Base-by-base conservation (phyloP, 2,888 invertebrate genomes). In the Ochropleura leucogaster region DNA sequence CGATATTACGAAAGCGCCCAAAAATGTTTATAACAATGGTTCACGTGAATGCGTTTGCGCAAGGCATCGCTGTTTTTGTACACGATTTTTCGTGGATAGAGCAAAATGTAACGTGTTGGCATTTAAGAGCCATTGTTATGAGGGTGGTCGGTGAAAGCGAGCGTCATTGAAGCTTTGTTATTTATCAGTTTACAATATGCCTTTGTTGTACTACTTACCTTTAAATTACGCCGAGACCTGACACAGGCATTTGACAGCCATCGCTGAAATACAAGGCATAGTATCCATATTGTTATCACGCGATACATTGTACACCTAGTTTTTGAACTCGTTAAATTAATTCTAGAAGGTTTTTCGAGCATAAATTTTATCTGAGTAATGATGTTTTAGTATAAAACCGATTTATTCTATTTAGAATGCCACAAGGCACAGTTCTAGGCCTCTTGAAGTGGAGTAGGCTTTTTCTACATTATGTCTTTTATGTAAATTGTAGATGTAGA, bases 141-240 rank as follows among this genome's bases (percentile, higher is more conserved):
- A 86, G 94, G 95, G 95, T 95, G 96, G 95, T 91, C 93, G 90
- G 95, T 92, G 95, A 95, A 96, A 95, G 95, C 93, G 92, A 89
- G 77, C 73, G 80, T 83, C 83, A 87, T 89, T 89, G 85, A 82
- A 72, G 72, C 86, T 86, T 85, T 86, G 85, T 85, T 87, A 80
- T 85, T 74, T 79, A 77, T 82, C 79, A 86, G 82, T 83, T 86
- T 82, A 64, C 82, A 77, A 89, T 74, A 74, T 65, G 57, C 74
- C 77, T 82, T 87, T 88, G 85, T 84, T 77, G 47, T 74, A 44
- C 51, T 73, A 55, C 68, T 79, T 79, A 80, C 83, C 85, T 85
- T 84, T 75, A 80, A 80, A 80, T 78, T 74, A 63, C 42, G 53
- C 42, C 10, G 49, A 84, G 55, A 67, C n/a, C 55, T 73, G 42